Conservation (phyloP, 2,113 vertebrate genomes). For the Acanthisitta chloris region DNA sequence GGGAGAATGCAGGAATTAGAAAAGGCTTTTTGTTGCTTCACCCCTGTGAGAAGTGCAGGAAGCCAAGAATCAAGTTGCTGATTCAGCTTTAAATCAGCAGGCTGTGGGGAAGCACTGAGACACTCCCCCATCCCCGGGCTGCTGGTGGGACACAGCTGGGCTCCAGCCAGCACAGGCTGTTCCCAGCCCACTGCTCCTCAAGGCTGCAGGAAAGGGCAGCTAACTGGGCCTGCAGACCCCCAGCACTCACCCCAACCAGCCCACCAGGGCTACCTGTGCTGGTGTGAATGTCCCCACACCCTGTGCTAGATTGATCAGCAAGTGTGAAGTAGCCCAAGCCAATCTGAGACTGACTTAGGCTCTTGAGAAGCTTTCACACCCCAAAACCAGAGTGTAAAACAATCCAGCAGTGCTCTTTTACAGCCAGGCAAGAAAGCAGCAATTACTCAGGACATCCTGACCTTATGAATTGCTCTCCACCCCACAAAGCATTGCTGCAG, state of each 20-base stretch:
- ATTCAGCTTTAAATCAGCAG: neutral
- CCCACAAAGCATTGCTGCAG: neutral
- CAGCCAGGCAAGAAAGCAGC: neutral
- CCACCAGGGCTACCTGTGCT: neutral
- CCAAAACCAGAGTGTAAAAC: neutral
- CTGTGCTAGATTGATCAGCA: neutral
- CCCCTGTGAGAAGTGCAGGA: neutral
- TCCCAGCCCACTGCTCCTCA: neutral
- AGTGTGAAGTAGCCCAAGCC: neutral
- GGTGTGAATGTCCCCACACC: rapidly evolving
- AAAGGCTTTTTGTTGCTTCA: neutral
- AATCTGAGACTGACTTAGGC: neutral
- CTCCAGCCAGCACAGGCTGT: rapidly evolving
- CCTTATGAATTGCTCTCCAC: neutral
- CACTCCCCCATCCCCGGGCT: rapidly evolving
- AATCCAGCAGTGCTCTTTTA: neutral
- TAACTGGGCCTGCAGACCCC: neutral
- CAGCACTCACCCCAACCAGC: neutral
- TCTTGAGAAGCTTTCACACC: neutral
- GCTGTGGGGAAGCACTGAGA: rapidly evolving
- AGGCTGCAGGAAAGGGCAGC: neutral
- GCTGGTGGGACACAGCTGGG: neutral
- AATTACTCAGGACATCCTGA: neutral
- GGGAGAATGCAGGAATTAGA: neutral
- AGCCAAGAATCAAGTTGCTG: neutral